These are phyloP conservation scores for Auanema sp. DNA, from an alignment of 2,888 invertebrate genomes.

Conservation along the genomic window DNA sequence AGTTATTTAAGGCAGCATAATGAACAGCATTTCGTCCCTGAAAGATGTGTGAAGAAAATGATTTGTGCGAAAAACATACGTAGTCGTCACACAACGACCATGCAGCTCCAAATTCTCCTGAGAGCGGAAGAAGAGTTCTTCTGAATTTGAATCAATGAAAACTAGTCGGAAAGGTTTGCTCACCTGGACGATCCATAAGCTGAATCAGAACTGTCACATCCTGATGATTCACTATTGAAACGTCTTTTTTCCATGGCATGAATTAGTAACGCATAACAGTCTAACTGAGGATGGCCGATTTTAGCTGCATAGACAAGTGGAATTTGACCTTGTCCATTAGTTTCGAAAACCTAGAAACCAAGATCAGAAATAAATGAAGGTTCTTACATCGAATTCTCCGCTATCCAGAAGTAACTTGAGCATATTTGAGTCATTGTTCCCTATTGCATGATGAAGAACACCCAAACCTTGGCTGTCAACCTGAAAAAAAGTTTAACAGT, in stretches of 20 bases:
- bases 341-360: slow-evolving; percentile 7
- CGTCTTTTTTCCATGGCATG: slow-evolving; percentile 4
- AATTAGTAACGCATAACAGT: slow-evolving; percentile 4
- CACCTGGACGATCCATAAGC: neutral
- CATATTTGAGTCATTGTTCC: slow-evolving; percentile 8
- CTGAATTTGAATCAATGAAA: neutral
- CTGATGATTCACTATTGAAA: neutral
- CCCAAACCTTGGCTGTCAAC: slow-evolving; percentile 10
- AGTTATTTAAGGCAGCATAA: slow-evolving; percentile 9
- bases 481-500: neutral
- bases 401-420: neutral
- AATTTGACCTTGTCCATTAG: slow-evolving; percentile 5
- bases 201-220: neutral
- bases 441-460: slow-evolving; percentile 7
- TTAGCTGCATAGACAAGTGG: slow-evolving; percentile 3
- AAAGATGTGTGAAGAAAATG: neutral
- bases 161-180: neutral
- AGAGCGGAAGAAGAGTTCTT: neutral
- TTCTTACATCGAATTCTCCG: neutral
- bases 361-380: neutral
- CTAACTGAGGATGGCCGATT: slow-evolving; percentile 10
- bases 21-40: slow-evolving; percentile 6
- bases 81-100: neutral
- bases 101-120: neutral
- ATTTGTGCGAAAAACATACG: neutral